These are phyloP conservation scores for Lutraria rhynchaena DNA, from an alignment of 1,140 invertebrate genomes.

Conservation along the genomic window DNA sequence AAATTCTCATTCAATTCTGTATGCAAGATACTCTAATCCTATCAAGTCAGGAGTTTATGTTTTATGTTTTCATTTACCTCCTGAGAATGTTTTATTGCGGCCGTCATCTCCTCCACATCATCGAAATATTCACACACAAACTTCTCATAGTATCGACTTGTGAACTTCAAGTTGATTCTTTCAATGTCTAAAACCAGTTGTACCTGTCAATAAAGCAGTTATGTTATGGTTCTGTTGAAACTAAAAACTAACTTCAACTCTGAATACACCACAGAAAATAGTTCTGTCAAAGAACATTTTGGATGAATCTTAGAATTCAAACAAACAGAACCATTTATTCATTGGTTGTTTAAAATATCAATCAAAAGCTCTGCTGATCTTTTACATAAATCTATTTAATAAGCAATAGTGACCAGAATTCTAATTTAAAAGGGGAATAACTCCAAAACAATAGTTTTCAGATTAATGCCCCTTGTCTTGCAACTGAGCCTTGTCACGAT, in stretches of 20 bases:
- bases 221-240: too few relatives aligned
- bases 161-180: constrained; percentile 32
- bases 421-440: too few relatives aligned
- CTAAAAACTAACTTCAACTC: background rate
- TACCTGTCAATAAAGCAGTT: constrained; percentile 10
- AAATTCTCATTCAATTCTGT: too few relatives aligned
- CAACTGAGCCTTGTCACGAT: too few relatives aligned
- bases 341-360: background rate
- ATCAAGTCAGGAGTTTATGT: too few relatives aligned
- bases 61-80: constrained; percentile 48
- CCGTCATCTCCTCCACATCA: constrained; percentile 28
- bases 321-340: background rate
- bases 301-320: background rate
- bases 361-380: too few relatives aligned
- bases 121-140: background rate
- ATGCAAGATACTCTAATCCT: too few relatives aligned
- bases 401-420: too few relatives aligned
- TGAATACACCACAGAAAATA: background rate
- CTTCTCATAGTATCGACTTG: constrained; percentile 34
- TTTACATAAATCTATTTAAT: too few relatives aligned
- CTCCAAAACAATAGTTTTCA: too few relatives aligned
- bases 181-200: constrained; percentile 52
- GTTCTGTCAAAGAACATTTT: background rate
- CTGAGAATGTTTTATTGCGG: constrained; percentile 8
- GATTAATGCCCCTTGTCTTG: too few relatives aligned